Percentiles rank a stretch among this genome's conserved stretches.
Conservation (phyloP, 2,888 invertebrate species). For the Geotrupes spiniger region DNA sequence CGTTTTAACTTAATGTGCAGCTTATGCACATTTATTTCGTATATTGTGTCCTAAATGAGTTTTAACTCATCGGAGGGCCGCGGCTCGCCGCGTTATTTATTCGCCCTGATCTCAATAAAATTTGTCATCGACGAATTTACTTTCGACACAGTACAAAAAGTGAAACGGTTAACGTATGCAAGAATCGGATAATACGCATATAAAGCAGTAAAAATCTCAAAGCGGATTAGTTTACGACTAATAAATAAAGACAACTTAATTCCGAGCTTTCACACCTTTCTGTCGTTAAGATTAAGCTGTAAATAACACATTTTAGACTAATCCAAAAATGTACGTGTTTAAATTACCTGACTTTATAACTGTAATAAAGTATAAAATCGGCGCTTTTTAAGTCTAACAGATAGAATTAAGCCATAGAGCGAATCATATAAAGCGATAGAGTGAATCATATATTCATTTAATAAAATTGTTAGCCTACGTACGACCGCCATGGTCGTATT, state of each 20-base stretch:
- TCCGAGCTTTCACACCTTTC: slow-evolving; percentile 5
- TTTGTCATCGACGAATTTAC: slow-evolving; percentile 1
- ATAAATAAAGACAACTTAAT: slow-evolving; percentile 9
- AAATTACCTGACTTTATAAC: background rate
- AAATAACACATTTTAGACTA: background rate
- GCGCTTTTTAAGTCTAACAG: slow-evolving; percentile 60
- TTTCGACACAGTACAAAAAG: background rate
- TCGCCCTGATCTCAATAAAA: slow-evolving; percentile 1
- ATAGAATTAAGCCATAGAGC: slow-evolving; percentile 87
- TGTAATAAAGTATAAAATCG: slow-evolving; percentile 6
- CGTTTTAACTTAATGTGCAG: slow-evolving; percentile 11
- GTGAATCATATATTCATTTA: too few species aligned
- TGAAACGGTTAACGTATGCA: background rate
- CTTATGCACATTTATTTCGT: background rate
- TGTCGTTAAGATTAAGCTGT: slow-evolving; percentile 2
- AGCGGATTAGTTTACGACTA: slow-evolving; percentile 9
- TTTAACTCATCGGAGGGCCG: background rate
- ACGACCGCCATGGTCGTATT: too few species aligned
- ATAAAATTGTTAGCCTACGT: too few species aligned
- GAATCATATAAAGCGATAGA: too few species aligned
- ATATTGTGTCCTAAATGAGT: background rate
- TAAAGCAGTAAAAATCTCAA: slow-evolving; percentile 9
- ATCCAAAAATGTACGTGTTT: too few species aligned
- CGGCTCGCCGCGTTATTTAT: too few species aligned
- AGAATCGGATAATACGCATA: slow-evolving; percentile 1